Percentiles rank a stretch among this genome's conserved stretches.
Conservation (phyloP, 2,797 vertebrate species). For the Amniataba percoides region DNA sequence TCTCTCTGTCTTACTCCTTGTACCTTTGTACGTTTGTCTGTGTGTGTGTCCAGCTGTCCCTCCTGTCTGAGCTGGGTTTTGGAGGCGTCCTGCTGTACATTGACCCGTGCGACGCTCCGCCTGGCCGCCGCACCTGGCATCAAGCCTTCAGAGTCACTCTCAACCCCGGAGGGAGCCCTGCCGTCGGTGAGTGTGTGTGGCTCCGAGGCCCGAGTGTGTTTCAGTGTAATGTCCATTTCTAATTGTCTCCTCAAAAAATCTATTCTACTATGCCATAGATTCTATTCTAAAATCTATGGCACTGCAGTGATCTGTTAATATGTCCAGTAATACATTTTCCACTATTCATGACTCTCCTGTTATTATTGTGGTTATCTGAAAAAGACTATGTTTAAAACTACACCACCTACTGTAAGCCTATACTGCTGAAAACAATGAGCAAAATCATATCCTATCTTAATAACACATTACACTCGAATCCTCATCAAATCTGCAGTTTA, state of each 20-base stretch:
- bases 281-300: too few species aligned
- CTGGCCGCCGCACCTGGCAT: conserved; percentile 69
- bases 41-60: conserved; percentile 85
- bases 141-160: conserved; percentile 91
- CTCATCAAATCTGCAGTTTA: neutral
- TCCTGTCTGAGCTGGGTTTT: conserved; percentile 90
- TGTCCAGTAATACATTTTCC: neutral
- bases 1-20: neutral
- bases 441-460: neutral
- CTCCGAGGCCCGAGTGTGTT: neutral
- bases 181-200: conserved; percentile 84
- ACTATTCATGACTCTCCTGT: neutral
- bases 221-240: neutral
- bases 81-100: conserved; percentile 90
- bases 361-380: neutral
- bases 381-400: neutral
- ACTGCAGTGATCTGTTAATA: neutral
- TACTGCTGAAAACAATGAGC: too few species aligned
- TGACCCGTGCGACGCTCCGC: conserved; percentile 91
- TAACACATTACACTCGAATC: neutral
- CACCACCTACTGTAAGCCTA: neutral
- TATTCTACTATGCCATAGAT: too few species aligned
- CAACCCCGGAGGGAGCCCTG: conserved; percentile 90
- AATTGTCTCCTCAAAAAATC: neutral
- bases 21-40: neutral